Conservation (phyloP, 2,113 vertebrate genomes). For the Phrynocephalus versicolor region DNA sequence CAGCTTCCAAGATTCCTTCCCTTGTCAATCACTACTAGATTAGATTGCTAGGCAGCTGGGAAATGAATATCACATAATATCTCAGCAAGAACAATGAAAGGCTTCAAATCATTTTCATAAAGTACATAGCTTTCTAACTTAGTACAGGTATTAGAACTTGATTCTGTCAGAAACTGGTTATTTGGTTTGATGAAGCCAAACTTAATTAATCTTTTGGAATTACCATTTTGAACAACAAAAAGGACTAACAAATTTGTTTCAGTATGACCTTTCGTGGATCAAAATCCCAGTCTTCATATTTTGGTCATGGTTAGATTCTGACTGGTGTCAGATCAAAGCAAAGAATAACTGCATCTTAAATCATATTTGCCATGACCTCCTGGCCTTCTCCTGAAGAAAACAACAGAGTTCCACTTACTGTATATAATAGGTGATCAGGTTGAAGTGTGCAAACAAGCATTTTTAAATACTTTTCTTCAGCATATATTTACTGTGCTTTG, state of each 20-base stretch:
- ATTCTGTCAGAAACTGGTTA: not conserved
- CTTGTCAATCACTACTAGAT: not conserved
- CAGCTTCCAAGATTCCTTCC: too few relatives aligned
- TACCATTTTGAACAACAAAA: not conserved
- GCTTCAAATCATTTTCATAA: not conserved
- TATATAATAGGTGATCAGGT: not conserved
- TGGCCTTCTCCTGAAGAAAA: not conserved
- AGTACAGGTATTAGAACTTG: not conserved
- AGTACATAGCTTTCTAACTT: not conserved
- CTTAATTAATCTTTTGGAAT: not conserved
- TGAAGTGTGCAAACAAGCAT: not conserved
- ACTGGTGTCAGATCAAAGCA: not conserved
- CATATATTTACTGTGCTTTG: not conserved
- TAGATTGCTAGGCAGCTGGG: not conserved
- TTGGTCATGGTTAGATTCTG: too few relatives aligned
- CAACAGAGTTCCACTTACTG: not conserved
- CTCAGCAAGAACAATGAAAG: not conserved
- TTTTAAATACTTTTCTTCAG: not conserved
- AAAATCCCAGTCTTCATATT: not conserved
- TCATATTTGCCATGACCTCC: not conserved
- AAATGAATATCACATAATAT: not conserved
- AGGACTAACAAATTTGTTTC: too few relatives aligned
- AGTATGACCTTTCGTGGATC: too few relatives aligned
- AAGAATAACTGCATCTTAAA: not conserved
- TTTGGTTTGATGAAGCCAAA: not conserved